Base-by-base conservation (phyloP, 1,140 invertebrate genomes). In the Aphis craccivora region DNA sequence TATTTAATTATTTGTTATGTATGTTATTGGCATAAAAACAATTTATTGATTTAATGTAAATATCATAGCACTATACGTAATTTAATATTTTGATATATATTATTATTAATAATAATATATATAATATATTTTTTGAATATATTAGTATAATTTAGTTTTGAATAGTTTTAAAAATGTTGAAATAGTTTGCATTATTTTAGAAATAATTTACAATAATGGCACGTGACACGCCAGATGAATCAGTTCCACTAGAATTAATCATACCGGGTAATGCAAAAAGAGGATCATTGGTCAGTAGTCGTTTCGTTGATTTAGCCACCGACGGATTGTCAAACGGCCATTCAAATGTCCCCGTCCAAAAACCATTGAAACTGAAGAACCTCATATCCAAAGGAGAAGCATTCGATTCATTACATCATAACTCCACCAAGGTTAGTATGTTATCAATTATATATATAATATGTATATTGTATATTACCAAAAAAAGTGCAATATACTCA, bases 191-290 rank as follows among this genome's bases (percentile, higher is more conserved):
- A 90, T 43, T 67, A 7, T 9, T 84, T 84, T 53, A 93, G 91
- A 20, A 25, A 51, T 30, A 84, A 40, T 40, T 35, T 1, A 6
- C 7, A 14, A 37, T 0, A 48, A 93, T 93, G 91, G 91, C 91
- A 53, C 91, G 91, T 43, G 91, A 93, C 43, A 93, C 91, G 8
- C 91, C 91, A 7, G 91, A 93, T 23, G 91, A 93, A 40, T 37
- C 48, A 35, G 91, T 93, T 84, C 76, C 91, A 4, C 81, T 93
- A 8, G 91, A 55, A 60, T 37, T 92, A 40, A 40, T 93, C 67
- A 51, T 84, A 23, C 91, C 91, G 18, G 81, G 81, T 5, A 84
- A 93, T 20, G 43, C 76, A 48, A 93, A 86, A 93, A 45, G 91
- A 86, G 91, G 76, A 60, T 93, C 91, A 37, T 3, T 93, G 18